Evolutionary conservation across 2,113 vertebrate genomes (phyloP).

Genomic region (Glaucidium brasilianum): DNA sequence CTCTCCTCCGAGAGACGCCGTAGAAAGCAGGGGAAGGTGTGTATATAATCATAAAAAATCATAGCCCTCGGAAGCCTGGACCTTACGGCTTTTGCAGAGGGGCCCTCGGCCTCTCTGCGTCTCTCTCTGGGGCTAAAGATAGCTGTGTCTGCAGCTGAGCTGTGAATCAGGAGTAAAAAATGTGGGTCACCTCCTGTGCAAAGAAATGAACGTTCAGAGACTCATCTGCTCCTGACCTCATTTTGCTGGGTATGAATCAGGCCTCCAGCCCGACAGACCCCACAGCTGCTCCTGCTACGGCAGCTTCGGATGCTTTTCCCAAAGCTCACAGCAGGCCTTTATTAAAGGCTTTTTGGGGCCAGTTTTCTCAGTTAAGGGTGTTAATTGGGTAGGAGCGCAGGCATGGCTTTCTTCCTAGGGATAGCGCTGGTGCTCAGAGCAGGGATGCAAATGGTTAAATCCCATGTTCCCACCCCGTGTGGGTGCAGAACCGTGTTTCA

Average conservation of each 20-base stretch:
- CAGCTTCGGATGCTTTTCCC: neutral
- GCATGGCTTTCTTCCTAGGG: neutral
- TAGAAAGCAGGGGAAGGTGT: neutral
- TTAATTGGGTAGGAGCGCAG: neutral
- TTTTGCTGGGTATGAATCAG: neutral
- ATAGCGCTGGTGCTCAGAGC: neutral
- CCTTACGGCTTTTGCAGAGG: neutral
- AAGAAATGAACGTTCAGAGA: neutral
- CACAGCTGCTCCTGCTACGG: neutral
- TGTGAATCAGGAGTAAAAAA: conserved; percentile 65
- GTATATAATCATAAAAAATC: neutral
- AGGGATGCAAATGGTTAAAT: rapidly evolving
- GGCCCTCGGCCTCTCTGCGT: neutral
- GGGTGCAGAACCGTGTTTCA: neutral
- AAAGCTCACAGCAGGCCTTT: neutral
- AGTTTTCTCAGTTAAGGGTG: neutral
- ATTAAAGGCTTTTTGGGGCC: neutral
- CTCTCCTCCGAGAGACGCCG: rapidly evolving
- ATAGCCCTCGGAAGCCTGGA: neutral
- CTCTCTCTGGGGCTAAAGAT: conserved; percentile 48
- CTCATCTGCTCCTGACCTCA: conserved; percentile 16
- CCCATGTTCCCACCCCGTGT: rapidly evolving
- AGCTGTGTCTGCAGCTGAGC: conserved; percentile 54
- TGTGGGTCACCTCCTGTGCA: conserved; percentile 55
- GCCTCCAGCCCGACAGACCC: neutral